Evolutionary conservation across 2,797 vertebrate genomes (phyloP).

Genomic region (Coranthus polyacanthus): DNA sequence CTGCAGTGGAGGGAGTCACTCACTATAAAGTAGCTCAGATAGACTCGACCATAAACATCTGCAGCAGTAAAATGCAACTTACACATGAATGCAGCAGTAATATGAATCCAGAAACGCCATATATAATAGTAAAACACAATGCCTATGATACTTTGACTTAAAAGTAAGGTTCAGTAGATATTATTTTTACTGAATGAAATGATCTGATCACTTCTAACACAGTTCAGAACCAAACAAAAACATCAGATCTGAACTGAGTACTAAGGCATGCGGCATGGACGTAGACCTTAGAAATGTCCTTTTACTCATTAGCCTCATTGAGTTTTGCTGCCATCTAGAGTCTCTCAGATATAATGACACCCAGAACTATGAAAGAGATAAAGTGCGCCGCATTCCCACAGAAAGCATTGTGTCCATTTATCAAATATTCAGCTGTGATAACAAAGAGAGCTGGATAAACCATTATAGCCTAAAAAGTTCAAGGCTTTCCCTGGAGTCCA

Average conservation of each 20-base stretch:
- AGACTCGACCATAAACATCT: no score
- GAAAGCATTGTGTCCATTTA: slow-evolving; percentile 17
- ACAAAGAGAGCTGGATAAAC: slow-evolving; percentile 46
- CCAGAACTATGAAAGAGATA: background rate
- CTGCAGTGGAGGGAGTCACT: no score
- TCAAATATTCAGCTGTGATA: slow-evolving; percentile 33
- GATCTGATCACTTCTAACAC: no score
- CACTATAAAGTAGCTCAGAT: no score
- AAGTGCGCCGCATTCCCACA: slow-evolving; percentile 11
- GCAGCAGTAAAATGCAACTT: no score
- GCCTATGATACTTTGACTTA: no score
- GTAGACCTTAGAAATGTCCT: no score
- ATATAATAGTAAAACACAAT: background rate
- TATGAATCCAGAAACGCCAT: background rate
- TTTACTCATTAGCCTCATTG: background rate
- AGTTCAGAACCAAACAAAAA: no score
- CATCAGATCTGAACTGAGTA: no score
- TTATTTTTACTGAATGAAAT: no score
- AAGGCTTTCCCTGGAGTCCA: slow-evolving; percentile 36
- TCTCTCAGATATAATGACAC: background rate
- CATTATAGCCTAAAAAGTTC: slow-evolving; percentile 46
- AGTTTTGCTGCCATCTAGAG: slow-evolving; percentile 76
- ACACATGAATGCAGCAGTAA: background rate
- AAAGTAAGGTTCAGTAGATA: no score
- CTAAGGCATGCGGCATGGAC: no score